These are phyloP conservation scores for Drosophila longiperda DNA, from an alignment of 2,888 invertebrate genomes.

Conservation along the genomic window DNA sequence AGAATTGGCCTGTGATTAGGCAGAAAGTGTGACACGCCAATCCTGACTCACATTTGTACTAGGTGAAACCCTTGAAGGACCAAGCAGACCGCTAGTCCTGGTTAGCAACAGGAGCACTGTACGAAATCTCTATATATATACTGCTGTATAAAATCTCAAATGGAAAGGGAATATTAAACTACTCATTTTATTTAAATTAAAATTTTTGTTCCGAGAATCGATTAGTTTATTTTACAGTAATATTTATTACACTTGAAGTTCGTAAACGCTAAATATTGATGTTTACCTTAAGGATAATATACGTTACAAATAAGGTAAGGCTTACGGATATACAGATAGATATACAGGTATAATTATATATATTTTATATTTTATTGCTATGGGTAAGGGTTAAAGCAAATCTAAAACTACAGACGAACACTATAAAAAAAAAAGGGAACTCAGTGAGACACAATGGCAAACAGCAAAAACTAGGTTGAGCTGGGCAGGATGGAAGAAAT, in stretches of 20 bases:
- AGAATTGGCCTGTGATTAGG: no score
- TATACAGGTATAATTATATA: slow-evolving; percentile 4
- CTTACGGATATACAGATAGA: slow-evolving; percentile 24
- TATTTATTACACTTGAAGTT: slow-evolving; percentile 46
- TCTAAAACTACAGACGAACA: slow-evolving; percentile 37
- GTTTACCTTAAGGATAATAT: slow-evolving; percentile 11
- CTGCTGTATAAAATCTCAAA: background rate
- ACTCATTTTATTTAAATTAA: slow-evolving; percentile 13
- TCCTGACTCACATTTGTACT: no score
- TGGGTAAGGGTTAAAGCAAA: slow-evolving; percentile 20
- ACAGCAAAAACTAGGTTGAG: slow-evolving; percentile 18
- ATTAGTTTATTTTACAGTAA: slow-evolving; percentile 66
- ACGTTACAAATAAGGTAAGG: slow-evolving; percentile 17
- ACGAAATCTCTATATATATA: background rate
- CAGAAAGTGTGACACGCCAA: no score
- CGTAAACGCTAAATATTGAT: slow-evolving; percentile 20
- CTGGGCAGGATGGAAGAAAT: slow-evolving; percentile 1
- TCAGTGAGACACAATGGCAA: background rate
- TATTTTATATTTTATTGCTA: background rate
- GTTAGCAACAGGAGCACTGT: no score
- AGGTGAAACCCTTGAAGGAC: no score
- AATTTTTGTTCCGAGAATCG: slow-evolving; percentile 52
- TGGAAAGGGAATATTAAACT: slow-evolving; percentile 8
- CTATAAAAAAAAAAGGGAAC: background rate
- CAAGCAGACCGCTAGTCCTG: no score